Percentiles rank a stretch among this genome's conserved stretches.
phyloP scores from a whole-genome alignment of 1,140 invertebrate species.

The Battus philenor region DNA sequence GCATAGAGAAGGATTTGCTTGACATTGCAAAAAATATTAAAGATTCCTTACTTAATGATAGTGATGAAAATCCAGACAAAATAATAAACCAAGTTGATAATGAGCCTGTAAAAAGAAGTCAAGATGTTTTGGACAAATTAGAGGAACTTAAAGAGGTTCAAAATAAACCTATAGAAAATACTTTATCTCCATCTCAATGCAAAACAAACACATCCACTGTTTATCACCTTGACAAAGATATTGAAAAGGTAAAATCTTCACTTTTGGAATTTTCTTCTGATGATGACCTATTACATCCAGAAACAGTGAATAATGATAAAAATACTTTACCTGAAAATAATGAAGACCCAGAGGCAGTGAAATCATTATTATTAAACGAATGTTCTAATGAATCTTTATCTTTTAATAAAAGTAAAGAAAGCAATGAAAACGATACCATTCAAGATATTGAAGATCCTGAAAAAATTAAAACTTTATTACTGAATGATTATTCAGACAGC shows the following conservation, averaged over 20 bases:
- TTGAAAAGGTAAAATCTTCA: not conserved
- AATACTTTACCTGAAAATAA: not conserved
- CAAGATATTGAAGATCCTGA: not conserved
- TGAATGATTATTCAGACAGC: slow-evolving; percentile 35
- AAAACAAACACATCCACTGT: too few relatives aligned
- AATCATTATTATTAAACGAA: slow-evolving; percentile 27
- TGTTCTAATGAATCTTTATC: slow-evolving; percentile 23
- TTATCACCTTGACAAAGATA: not conserved
- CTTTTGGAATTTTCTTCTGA: not conserved
- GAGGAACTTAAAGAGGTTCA: not conserved
- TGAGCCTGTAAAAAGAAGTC: not conserved
- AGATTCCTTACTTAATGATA: slow-evolving; percentile 31
- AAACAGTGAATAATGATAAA: not conserved
- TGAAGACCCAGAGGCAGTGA: slow-evolving; percentile 19
- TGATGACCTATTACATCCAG: not conserved
- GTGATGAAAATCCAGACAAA: slow-evolving; percentile 23
- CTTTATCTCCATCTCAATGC: too few relatives aligned
- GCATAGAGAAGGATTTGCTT: slow-evolving; percentile 1
- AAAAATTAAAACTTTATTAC: slow-evolving; percentile 17
- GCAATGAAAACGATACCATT: not conserved
- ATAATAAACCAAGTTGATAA: slow-evolving; percentile 21
- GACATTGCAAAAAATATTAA: slow-evolving; percentile 26
- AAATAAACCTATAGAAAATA: too few relatives aligned
- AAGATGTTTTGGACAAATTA: not conserved
- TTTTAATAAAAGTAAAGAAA: not conserved